Evolutionary conservation across 1,140 invertebrate species (phyloP), one percentile per base, ranked within the genome.

Genomic region (Saxidomus purpurata): DNA sequence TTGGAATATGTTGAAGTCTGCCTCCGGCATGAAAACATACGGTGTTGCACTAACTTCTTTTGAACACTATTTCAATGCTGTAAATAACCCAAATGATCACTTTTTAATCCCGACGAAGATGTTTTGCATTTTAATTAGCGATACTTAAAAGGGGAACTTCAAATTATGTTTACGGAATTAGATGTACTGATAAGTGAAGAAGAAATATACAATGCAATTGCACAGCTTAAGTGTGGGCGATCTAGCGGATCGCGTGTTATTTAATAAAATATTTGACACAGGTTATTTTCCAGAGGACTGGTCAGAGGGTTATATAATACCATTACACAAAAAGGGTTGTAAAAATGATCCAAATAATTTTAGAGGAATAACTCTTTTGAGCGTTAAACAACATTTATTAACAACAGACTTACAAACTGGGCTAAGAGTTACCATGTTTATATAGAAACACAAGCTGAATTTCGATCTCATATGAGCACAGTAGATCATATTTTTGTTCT

Each of bases 341-440:
- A 31, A 17, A 80, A 71, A 43, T n/a, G 28, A 71, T 31, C n/a
- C 59, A 47, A 52, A 81, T 55, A 88, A 88, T 79, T 88, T 40
- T 34, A 49, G 83, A 25, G 83, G 83, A 15, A 86, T 86, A n/a
- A 74, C 83, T 8, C 55, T 76, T 22, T n/a, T 86, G n/a, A 74
- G 83, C 55, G 40, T 34, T 86, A 76, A 31, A 55, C 71, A 22
- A 74, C 43, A 86, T 22, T 86, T 74, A 36, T 86, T 15, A 88
- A 88, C 61, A 80, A 88, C 52, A 88, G 86, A n/a, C n/a, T n/a
- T n/a, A n/a, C n/a, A n/a, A n/a, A n/a, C n/a, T n/a, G n/a, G n/a
- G n/a, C n/a, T n/a, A n/a, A n/a, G n/a, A n/a, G n/a, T n/a, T n/a
- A n/a, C n/a, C n/a, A n/a, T n/a, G n/a, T n/a, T n/a, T n/a, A n/a